phyloP scores from a whole-genome alignment of 2,888 invertebrate species.

The Nomada hirtipes region DNA sequence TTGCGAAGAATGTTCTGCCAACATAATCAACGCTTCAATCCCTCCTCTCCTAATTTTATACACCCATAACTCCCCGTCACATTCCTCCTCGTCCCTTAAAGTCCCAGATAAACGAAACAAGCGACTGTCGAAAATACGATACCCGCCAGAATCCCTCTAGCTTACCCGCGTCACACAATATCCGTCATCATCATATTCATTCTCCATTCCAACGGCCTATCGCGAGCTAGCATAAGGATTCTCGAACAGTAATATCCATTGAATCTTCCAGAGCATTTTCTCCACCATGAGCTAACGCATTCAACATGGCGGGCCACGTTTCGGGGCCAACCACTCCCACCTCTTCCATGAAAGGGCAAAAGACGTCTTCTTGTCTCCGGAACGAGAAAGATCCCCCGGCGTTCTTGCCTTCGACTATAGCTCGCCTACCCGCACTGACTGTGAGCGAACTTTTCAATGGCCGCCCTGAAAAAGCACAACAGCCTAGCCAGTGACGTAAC shows the following conservation, averaged over 20 bases:
- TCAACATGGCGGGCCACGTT: slow-evolving; percentile 57
- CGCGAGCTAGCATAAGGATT: not conserved
- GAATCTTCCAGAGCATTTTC: slow-evolving; percentile 19
- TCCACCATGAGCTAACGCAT: slow-evolving; percentile 35
- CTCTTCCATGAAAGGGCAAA: slow-evolving; percentile 57
- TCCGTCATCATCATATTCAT: not conserved
- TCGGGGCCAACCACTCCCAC: slow-evolving; percentile 64
- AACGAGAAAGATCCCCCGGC: slow-evolving; percentile 50
- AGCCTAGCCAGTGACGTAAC: slow-evolving; percentile 82
- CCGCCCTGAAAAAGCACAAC: slow-evolving; percentile 77
- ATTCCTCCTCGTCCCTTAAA: no score
- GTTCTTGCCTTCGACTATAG: slow-evolving; percentile 57
- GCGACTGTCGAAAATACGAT: no score
- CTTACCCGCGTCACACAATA: not conserved
- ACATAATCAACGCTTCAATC: no score
- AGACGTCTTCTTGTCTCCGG: slow-evolving; percentile 62
- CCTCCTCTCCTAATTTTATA: no score
- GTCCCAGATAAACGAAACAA: no score
- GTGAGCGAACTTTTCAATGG: slow-evolving; percentile 69
- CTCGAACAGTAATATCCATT: slow-evolving; percentile 16
- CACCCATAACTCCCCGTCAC: no score
- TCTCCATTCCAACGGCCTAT: not conserved
- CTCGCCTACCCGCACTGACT: slow-evolving; percentile 66
- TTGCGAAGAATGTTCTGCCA: no score
- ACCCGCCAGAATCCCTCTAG: not conserved